phyloP scores from a whole-genome alignment of 2,888 invertebrate species.

The Cephus runcator region DNA sequence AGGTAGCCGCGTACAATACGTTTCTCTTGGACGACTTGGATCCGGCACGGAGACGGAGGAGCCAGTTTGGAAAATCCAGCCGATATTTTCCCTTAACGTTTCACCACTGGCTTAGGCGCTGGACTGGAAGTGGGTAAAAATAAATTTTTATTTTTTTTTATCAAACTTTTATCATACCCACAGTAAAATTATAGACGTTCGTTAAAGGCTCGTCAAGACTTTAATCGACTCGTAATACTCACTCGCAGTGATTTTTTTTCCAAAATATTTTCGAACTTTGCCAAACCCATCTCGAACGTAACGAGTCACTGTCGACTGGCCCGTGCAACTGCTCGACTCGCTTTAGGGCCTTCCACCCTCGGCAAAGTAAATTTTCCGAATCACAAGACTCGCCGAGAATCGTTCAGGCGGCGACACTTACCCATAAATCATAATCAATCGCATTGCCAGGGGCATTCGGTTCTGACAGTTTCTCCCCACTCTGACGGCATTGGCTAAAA shows the following conservation, averaged over 20 bases:
- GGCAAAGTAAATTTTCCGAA: constrained; percentile 42
- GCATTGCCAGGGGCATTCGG: constrained; percentile 34
- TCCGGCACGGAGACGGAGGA: not conserved
- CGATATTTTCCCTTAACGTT: not conserved
- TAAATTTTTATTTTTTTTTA: not conserved
- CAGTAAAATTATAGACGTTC: not conserved
- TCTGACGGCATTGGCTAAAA: not conserved
- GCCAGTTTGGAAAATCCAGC: not conserved
- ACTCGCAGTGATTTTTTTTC: not conserved
- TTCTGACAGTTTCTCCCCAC: constrained; percentile 33
- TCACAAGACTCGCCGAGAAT: constrained; percentile 38
- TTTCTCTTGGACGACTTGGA: not conserved
- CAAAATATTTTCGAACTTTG: not conserved
- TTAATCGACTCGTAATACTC: not conserved
- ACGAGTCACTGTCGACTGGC: not conserved
- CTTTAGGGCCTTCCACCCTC: constrained; percentile 11
- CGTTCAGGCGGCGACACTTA: constrained; percentile 35
- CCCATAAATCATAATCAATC: constrained; percentile 56
- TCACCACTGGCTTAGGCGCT: not conserved
- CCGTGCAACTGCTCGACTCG: not conserved
- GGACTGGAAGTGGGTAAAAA: not conserved
- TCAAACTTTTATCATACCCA: not conserved
- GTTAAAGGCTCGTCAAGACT: not conserved
- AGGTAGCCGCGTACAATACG: not conserved
- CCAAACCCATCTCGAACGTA: not conserved